A percentile compares a stretch with the other conserved stretches of the same genome.
Evolutionary conservation across 2,797 vertebrate genomes (phyloP).

Genomic region (Enteromius treurensis): DNA sequence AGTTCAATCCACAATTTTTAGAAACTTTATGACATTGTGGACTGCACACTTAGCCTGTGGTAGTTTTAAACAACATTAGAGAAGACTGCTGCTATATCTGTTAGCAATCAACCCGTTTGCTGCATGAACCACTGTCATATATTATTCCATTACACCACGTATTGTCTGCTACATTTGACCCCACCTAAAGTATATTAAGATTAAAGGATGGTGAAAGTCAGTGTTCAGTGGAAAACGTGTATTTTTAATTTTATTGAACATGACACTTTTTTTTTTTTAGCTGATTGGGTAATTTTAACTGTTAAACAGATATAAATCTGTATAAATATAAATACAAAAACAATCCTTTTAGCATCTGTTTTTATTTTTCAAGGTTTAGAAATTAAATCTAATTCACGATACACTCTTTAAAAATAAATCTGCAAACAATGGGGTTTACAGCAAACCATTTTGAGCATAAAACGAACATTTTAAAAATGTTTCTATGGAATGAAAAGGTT

Average conservation of each 20-base stretch:
- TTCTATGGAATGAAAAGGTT: neutral
- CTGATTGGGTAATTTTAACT: neutral
- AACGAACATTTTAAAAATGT: too few relatives aligned
- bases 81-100: neutral
- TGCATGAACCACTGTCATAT: neutral
- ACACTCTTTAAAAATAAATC: neutral
- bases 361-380: neutral
- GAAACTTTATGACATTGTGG: neutral
- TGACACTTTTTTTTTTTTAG: neutral
- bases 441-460: neutral
- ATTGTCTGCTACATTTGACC: neutral
- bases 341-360: neutral
- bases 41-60: neutral
- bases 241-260: slow-evolving; percentile 3
- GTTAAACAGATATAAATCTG: neutral
- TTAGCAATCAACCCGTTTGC: neutral
- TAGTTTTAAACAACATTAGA: neutral
- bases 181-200: slow-evolving; percentile 9
- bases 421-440: neutral
- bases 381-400: neutral
- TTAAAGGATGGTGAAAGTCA: slow-evolving; percentile 12
- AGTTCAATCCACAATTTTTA: neutral
- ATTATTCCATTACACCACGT: slow-evolving; percentile 32
- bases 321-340: neutral
- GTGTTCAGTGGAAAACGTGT: neutral